Evolutionary conservation across 1,140 invertebrate species (phyloP).

Genomic region (Pantala flavescens): DNA sequence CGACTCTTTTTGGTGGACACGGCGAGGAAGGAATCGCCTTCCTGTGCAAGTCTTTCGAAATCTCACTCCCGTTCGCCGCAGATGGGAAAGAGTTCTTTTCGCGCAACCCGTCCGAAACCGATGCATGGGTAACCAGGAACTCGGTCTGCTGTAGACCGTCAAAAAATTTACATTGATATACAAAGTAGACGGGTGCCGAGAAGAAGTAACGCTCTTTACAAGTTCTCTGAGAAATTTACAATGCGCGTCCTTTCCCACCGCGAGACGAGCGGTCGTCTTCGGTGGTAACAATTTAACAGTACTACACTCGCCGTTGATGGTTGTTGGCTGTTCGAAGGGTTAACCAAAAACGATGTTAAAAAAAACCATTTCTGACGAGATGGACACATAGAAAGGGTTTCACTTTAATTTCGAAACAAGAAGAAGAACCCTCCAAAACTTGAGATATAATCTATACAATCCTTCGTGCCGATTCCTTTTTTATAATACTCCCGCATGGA

Average conservation of each 20-base stretch:
- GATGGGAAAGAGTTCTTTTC: not conserved
- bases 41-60: too few relatives aligned
- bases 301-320: not conserved
- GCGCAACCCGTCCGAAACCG: not conserved
- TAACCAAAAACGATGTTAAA: too few relatives aligned
- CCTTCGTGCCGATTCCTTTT: not conserved
- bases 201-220: not conserved
- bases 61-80: not conserved
- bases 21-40: not conserved
- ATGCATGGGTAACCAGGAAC: not conserved
- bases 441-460: not conserved
- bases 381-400: not conserved
- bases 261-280: too few relatives aligned
- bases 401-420: not conserved
- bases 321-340: not conserved
- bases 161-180: not conserved
- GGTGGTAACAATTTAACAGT: not conserved
- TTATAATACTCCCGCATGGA: not conserved
- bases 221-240: not conserved
- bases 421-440: not conserved
- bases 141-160: not conserved
- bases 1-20: not conserved
- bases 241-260: not conserved
- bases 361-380: not conserved
- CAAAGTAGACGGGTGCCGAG: not conserved